Conservation (phyloP, 2,888 invertebrate genomes). For the Tenthredo distinguenda region DNA sequence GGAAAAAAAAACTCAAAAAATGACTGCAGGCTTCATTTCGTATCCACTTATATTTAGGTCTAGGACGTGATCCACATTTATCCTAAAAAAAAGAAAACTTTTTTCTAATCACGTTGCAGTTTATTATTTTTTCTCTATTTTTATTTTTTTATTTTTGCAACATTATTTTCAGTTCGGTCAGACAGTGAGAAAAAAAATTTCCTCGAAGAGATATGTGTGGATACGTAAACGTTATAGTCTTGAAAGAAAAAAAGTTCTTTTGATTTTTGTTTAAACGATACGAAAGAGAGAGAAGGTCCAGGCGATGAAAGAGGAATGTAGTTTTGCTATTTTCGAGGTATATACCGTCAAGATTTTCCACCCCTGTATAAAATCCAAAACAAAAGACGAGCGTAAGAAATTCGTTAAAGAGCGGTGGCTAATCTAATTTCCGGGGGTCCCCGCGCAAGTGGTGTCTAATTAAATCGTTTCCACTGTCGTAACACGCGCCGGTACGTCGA, state of each 20-base stretch:
- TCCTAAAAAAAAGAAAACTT: not conserved
- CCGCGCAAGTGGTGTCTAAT: conserved; percentile 27
- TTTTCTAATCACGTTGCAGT: not conserved
- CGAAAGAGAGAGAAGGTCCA: not conserved
- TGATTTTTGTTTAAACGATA: not conserved
- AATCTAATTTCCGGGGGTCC: conserved; percentile 33
- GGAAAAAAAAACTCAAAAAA: not conserved
- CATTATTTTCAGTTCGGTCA: not conserved
- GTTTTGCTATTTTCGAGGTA: not conserved
- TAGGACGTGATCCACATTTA: not conserved
- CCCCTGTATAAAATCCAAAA: not conserved
- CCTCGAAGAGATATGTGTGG: not conserved
- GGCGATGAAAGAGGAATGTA: not conserved
- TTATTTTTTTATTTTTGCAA: not conserved
- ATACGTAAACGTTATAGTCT: no score
- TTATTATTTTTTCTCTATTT: not conserved
- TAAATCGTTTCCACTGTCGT: conserved; percentile 44
- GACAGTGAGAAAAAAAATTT: not conserved
- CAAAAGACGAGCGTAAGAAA: conserved; percentile 11
- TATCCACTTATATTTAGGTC: not conserved
- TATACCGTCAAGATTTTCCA: not conserved
- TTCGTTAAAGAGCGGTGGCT: conserved; percentile 37
- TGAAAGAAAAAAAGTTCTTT: no score
- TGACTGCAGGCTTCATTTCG: not conserved
- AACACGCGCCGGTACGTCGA: conserved; percentile 44